Conservation (phyloP, 2,113 vertebrate genomes). For the Tyrannus savana region DNA sequence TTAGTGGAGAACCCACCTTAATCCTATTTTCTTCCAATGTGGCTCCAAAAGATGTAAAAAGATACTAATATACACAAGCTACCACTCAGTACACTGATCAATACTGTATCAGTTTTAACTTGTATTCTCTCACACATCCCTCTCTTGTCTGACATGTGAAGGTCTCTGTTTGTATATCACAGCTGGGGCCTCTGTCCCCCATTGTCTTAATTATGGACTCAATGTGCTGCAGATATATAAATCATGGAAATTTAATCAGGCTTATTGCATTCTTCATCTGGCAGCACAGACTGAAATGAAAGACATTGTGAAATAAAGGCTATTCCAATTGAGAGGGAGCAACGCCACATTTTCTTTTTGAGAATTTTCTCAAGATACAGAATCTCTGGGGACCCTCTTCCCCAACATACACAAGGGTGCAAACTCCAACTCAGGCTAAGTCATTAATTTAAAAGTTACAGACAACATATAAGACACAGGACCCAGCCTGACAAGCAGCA, state of each 20-base stretch:
- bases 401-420: neutral
- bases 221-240: constrained; percentile 40
- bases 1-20: neutral
- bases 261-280: constrained; percentile 52
- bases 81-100: neutral
- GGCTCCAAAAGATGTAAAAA: neutral
- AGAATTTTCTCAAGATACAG: neutral
- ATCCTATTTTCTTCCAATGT: neutral
- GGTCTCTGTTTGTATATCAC: constrained; percentile 24
- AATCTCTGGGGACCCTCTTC: neutral
- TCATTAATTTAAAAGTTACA: neutral
- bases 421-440: neutral
- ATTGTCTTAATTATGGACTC: constrained; percentile 43
- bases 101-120: neutral
- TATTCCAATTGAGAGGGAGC: neutral
- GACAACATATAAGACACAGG: neutral
- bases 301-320: neutral
- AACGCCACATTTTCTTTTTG: neutral
- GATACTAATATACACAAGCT: neutral
- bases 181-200: constrained; percentile 3
- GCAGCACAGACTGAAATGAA: constrained; percentile 25
- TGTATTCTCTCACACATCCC: neutral
- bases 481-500: neutral
- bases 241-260: constrained; percentile 63
- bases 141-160: neutral